These are phyloP conservation scores for Maniola jurtina DNA, from an alignment of 1,140 invertebrate genomes.

Conservation along the genomic window DNA sequence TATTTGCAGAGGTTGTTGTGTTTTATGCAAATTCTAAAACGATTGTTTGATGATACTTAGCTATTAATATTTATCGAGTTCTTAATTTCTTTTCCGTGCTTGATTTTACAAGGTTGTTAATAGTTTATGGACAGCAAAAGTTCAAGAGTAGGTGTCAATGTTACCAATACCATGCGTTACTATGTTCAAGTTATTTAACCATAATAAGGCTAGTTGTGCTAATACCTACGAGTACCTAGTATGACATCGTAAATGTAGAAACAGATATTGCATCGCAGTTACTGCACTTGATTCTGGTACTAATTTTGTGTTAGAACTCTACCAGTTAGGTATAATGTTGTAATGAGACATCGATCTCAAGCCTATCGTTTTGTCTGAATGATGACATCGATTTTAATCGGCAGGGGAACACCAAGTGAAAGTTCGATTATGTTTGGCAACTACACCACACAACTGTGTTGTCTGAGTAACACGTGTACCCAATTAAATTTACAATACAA, in stretches of 20 bases:
- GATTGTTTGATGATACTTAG: slow-evolving; percentile 11
- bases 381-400: neutral
- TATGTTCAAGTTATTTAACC: too few species aligned
- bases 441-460: neutral
- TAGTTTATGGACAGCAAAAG: neutral
- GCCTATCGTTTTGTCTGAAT: neutral
- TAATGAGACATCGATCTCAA: too few species aligned
- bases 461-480: neutral
- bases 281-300: too few species aligned
- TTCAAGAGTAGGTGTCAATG: too few species aligned
- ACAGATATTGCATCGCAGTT: too few species aligned
- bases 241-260: too few species aligned
- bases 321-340: too few species aligned
- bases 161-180: too few species aligned
- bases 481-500: neutral
- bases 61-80: neutral
- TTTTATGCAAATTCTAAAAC: slow-evolving; percentile 8
- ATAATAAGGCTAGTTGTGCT: too few species aligned
- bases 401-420: neutral
- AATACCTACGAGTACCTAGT: too few species aligned
- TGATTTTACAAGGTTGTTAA: neutral
- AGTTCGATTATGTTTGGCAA: neutral
- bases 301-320: too few species aligned
- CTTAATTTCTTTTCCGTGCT: neutral
- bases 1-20: neutral